phyloP scores from a whole-genome alignment of 2,888 invertebrate genomes.

The Watsonalla cultraria region DNA sequence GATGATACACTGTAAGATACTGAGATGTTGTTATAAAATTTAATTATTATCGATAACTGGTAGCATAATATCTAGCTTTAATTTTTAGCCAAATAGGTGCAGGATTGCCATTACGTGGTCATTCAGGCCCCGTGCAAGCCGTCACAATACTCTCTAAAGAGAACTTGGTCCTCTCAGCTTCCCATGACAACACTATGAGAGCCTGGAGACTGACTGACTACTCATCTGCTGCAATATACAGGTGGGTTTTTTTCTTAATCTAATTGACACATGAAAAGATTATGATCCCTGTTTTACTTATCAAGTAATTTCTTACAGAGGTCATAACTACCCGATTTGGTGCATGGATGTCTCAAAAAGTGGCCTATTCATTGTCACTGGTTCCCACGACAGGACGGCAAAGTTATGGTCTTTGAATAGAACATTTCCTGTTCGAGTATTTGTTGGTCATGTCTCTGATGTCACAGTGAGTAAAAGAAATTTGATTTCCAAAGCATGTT shows the following conservation, averaged over 20 bases:
- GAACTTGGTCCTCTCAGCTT: conserved; percentile 84
- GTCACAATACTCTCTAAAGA: conserved; percentile 78
- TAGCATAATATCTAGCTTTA: no score
- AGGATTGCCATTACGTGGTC: conserved; percentile 83
- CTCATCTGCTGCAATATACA: conserved; percentile 83
- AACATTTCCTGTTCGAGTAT: conserved; percentile 89
- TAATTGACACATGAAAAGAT: not conserved
- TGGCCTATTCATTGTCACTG: conserved; percentile 85
- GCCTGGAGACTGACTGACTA: conserved; percentile 86
- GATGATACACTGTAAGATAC: conserved; percentile 68
- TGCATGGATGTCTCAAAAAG: conserved; percentile 85
- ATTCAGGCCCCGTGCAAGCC: conserved; percentile 85
- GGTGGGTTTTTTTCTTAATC: conserved; percentile 51
- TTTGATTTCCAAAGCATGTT: not conserved
- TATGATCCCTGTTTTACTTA: not conserved
- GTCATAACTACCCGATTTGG: conserved; percentile 95
- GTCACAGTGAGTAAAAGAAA: conserved; percentile 83
- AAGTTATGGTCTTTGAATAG: conserved; percentile 90
- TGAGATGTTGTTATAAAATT: not conserved
- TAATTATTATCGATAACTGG: no score
- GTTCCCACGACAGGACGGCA: conserved; percentile 89
- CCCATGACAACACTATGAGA: conserved; percentile 87
- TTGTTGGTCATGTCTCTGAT: conserved; percentile 92
- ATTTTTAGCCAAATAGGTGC: conserved; percentile 75
- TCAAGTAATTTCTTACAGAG: conserved; percentile 60